phyloP scores from a whole-genome alignment of 2,888 invertebrate genomes.

The Miltochrista miniata region DNA sequence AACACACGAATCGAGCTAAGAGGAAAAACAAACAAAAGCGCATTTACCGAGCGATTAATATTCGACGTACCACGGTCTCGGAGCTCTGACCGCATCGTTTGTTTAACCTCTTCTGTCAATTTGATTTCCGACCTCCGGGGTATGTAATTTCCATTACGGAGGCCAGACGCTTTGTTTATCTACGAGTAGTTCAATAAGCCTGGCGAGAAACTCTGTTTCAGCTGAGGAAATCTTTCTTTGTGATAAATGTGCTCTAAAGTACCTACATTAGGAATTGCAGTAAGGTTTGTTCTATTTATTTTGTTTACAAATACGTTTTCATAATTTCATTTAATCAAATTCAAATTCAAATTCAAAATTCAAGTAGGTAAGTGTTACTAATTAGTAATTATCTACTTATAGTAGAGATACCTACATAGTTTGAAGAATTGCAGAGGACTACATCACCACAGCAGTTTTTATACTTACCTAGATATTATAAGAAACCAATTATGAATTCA shows the following conservation, averaged over 20 bases:
- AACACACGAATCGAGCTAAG: slow-evolving; percentile 48
- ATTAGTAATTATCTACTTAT: too few species aligned
- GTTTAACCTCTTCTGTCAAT: slow-evolving; percentile 83
- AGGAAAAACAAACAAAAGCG: slow-evolving; percentile 78
- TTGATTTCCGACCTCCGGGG: slow-evolving; percentile 81
- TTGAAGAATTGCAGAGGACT: too few species aligned
- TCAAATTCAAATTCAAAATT: too few species aligned
- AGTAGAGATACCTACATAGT: too few species aligned
- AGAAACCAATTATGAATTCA: too few species aligned
- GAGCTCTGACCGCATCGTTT: slow-evolving; percentile 79
- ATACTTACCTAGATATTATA: too few species aligned
- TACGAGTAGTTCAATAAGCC: slow-evolving; percentile 66
- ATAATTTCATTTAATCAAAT: too few species aligned
- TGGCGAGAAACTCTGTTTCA: slow-evolving; percentile 57
- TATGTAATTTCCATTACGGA: slow-evolving; percentile 81
- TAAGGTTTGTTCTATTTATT: too few species aligned
- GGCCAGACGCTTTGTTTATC: slow-evolving; percentile 75
- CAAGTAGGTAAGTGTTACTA: too few species aligned
- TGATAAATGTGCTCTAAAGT: slow-evolving; percentile 3
- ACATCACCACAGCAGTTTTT: too few species aligned
- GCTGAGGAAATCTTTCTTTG: slow-evolving; percentile 47
- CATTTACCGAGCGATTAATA: slow-evolving; percentile 79
- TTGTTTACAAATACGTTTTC: too few species aligned
- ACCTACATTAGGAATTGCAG: not conserved
- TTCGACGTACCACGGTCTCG: slow-evolving; percentile 71